Evolutionary conservation across 2,113 vertebrate genomes (phyloP), one percentile per base, ranked within the genome.

Genomic region (Malurus cyaneus): DNA sequence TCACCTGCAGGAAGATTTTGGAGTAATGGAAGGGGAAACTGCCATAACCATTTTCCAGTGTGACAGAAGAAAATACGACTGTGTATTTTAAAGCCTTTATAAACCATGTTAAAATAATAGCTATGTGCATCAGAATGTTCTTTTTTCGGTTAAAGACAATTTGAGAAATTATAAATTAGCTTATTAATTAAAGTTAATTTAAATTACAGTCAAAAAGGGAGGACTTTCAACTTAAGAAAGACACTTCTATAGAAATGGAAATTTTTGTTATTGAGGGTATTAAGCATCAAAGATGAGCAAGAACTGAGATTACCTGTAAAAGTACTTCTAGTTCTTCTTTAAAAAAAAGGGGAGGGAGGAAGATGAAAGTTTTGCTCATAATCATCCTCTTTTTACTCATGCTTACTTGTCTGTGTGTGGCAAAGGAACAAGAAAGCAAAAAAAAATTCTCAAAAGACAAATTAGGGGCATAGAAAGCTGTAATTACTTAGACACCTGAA

Each of bases 281-380:
- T 80, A 83, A 83, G 57, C 86, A 85, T 96, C 92, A 94, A 88
- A 95, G 82, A 52, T 19, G 31, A 36, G 23, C 54, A 83, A 77
- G 82, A 90, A 39, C 76, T 65, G 85, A 92, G 79, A 89, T 88
- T 89, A 82, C 92, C 67, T 95, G 82, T 46, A 54, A 78, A 93
- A 95, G 32, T 69, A 54, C 57, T 74, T 73, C 34, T 42, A 54
- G 34, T 39, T 77, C 81, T 83, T 82, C 25, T 86, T 73, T 7
- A 8, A 72, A 84, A 85, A 74, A 74, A 71, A 74, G 14, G 9
- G 8, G 6, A 31, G 18, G 15, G 4, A 26, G 11, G 7, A 34
- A 32, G 39, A 47, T 88, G 36, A 77, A 96, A 85, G 52, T 93
- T 94, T 76, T 56, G 13, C 72, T 71, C 64, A n/a, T 64, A 92